Evolutionary conservation across 2,113 vertebrate species (phyloP), one percentile per base, ranked within the genome.

Genomic region (Campylomormyrus tamandua): DNA sequence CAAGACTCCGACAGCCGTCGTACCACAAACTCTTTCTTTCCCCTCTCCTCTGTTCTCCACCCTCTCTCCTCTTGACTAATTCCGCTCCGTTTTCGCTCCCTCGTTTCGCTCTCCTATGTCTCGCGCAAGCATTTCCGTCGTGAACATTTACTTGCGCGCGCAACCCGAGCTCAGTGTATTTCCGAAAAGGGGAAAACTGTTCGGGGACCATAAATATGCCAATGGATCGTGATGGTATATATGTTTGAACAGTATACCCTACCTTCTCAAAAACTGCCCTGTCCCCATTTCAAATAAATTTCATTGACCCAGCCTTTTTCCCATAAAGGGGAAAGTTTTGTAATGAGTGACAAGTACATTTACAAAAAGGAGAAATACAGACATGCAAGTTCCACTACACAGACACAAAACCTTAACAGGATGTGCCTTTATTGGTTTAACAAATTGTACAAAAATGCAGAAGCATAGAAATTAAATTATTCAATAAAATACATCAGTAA

Each of bases 1-100:
- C 89, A 92, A 93, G 92, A 93, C 56, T 94, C 93, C 91, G 91
- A 92, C 93, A 93, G 88, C 93, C 93, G 94, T 91, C 70, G 87
- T 90, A 70, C 74, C 88, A 91, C 86, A 45, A 88, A 84, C 89
- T 62, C 80, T 89, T 84, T 83, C 89, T 84, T 84, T 45, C 80
- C 80, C 74, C 52, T 58, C 15, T 46, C 89, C 93, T 92, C 94
- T 93, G 90, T 83, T 87, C 90, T 90, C 87, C 91, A 84, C 93
- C 92, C 93, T 91, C 92, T 92, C 93, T 87, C 92, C 86, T 92
- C 94, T 93, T 91, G 91, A 90, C 91, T 91, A 90, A 91, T 91
- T 92, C 91, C 88, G 91, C 90, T 91, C 90, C 91, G 90, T 91
- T 91, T 91, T 91, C 90, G 74, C 89, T 90, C 87, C 86, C 50